Evolutionary conservation across 2,888 invertebrate species (phyloP), one percentile per base, ranked within the genome.

Genomic region (Morpho deidamia): DNA sequence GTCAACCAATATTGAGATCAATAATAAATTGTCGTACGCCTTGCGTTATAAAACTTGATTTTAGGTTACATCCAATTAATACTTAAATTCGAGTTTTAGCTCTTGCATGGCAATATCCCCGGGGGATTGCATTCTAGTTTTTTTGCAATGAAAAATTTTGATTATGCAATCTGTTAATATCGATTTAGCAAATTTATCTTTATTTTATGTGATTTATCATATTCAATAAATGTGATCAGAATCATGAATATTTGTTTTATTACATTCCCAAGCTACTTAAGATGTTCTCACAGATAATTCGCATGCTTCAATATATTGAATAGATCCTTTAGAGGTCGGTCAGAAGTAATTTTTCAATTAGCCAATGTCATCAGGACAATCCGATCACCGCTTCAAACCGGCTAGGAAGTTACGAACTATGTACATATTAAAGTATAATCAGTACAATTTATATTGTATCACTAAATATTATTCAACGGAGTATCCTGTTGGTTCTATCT

Each of bases 21-120:
- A 68, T 72, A 60, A 64, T 65, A 64, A 67, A 69, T 71, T 72
- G 71, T 82, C 74, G 74, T 78, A 71, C 69, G 86, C 85, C 81
- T 74, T 76, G 86, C 83, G 78, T 53, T 68, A 76, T 76, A 76
- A 83, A 85, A 85, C 83, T 86, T 85, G 86, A 81, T 84, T 84
- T 87, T 83, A 82, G 72, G 79, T 79, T 76, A 62, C 67, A 69
- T 63, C 51, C 56, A 63, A 68, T 70, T 63, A 46, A 56, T 65
- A 67, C 78, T 78, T 82, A 80, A 86, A 82, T 75, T 83, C 81
- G 82, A 86, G 83, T 87, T 87, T 84, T 85, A 80, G 71, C 76
- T 71, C 63, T 66, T 87, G 88, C 88, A 89, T 88, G 87, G 85
- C 84, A 84, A 83, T 12, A n/a, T 80, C 76, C 81, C 83, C 79